phyloP scores from a whole-genome alignment of 2,797 vertebrate genomes.

The Anomalospiza imberbis region DNA sequence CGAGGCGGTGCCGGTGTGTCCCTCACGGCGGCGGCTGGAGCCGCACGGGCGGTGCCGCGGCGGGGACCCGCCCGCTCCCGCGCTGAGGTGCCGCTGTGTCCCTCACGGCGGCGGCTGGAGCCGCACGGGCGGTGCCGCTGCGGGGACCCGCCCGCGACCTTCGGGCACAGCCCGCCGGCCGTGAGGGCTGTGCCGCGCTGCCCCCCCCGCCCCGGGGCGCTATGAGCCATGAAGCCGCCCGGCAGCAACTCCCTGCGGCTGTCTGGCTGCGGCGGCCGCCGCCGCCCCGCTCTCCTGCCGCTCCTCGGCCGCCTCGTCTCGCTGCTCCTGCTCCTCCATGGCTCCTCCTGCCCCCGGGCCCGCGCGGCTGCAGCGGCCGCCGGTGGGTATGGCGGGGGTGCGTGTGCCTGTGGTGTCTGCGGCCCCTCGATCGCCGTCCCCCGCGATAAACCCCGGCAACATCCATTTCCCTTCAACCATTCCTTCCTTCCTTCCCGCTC shows the following conservation, averaged over 20 bases:
- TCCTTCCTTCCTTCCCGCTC: not conserved
- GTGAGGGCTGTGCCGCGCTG: not conserved
- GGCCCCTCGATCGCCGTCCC: not conserved
- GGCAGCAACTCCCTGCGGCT: constrained; percentile 70
- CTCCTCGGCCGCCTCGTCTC: constrained; percentile 59
- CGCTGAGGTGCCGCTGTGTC: not conserved
- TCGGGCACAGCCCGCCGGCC: not conserved
- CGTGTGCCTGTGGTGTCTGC: not conserved
- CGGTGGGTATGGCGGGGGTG: constrained; percentile 80
- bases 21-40: not conserved
- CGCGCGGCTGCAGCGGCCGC: constrained; percentile 57
- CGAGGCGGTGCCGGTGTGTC: not conserved
- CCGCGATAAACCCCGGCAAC: not conserved
- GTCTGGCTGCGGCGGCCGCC: constrained; percentile 29
- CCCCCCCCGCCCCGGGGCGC: not conserved
- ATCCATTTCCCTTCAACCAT: fast-evolving
- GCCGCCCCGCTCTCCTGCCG: not conserved
- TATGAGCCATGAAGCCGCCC: constrained; percentile 77
- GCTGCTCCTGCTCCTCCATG: constrained; percentile 59
- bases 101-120: not conserved
- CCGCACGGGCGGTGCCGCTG: not conserved
- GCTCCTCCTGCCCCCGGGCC: constrained; percentile 49
- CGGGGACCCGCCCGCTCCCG: not conserved
- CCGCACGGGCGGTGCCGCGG: not conserved
- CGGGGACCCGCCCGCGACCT: not conserved